Evolutionary conservation across 1,140 invertebrate genomes (phyloP).

Genomic region (Dolichoris vasculosae): DNA sequence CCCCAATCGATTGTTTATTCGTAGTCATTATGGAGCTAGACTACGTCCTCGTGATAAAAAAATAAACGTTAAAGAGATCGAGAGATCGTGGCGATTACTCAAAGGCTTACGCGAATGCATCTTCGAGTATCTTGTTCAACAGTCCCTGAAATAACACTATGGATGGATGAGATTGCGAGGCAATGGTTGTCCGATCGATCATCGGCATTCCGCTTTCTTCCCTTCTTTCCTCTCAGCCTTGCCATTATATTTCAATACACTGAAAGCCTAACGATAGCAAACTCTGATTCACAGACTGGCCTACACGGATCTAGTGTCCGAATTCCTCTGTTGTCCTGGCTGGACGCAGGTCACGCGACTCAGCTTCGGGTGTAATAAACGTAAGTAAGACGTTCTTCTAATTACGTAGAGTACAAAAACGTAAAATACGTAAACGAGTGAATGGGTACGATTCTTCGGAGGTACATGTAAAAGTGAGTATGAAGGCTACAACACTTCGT

Average conservation of each 20-base stretch:
- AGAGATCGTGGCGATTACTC: neutral
- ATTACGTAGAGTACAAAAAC: neutral
- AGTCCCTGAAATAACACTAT: neutral
- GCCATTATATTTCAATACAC: neutral
- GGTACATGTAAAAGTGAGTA: no score
- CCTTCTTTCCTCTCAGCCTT: neutral
- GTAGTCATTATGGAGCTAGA: neutral
- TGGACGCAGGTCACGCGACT: constrained; percentile 76
- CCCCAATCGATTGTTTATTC: constrained; percentile 4
- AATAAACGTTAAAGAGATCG: neutral
- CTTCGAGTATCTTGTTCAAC: neutral
- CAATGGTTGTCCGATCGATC: constrained; percentile 34
- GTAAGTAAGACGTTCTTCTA: constrained; percentile 70
- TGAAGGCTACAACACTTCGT: no score
- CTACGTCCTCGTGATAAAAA: neutral
- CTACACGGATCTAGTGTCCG: constrained; percentile 64
- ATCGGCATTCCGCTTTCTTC: constrained; percentile 9
- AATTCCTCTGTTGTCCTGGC: constrained; percentile 77
- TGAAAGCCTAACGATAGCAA: constrained; percentile 60
- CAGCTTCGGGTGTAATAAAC: constrained; percentile 79
- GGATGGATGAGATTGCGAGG: constrained; percentile 2
- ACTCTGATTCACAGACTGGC: constrained; percentile 59
- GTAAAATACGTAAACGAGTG: no score
- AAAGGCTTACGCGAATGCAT: neutral
- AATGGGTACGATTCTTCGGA: no score